phyloP scores from a whole-genome alignment of 2,888 invertebrate species.

The Lacanobia oleracea region DNA sequence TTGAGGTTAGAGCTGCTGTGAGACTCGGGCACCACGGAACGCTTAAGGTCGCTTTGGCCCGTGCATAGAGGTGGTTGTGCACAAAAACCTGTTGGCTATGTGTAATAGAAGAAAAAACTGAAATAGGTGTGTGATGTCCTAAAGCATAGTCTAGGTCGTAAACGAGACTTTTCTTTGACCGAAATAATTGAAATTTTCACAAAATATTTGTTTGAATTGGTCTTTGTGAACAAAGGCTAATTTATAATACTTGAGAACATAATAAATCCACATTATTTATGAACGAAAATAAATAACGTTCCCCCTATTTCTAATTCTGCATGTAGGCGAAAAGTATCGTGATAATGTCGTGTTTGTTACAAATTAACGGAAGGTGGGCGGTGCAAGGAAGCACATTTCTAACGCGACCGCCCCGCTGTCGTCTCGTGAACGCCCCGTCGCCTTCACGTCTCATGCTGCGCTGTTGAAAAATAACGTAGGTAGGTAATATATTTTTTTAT shows the following conservation, averaged over 20 bases:
- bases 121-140: neutral
- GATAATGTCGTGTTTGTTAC: constrained; percentile 53
- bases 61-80: no score
- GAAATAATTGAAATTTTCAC: neutral
- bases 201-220: neutral
- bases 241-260: neutral
- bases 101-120: neutral
- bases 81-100: neutral
- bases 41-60: no score
- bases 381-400: constrained; percentile 50
- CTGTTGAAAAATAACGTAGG: constrained; percentile 39
- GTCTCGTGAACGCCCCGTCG: constrained; percentile 34
- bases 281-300: constrained; percentile 33
- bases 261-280: constrained; percentile 40
- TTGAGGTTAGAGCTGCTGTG: no score
- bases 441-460: constrained; percentile 8
- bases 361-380: constrained; percentile 57
- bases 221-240: neutral
- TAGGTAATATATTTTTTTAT: neutral
- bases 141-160: neutral
- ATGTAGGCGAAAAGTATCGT: constrained; percentile 41
- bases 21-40: no score
- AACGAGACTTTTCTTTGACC: neutral
- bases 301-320: constrained; percentile 34
- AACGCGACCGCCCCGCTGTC: constrained; percentile 43